Conservation (phyloP, 2,113 vertebrate genomes). For the Phaethornis superciliosus region DNA sequence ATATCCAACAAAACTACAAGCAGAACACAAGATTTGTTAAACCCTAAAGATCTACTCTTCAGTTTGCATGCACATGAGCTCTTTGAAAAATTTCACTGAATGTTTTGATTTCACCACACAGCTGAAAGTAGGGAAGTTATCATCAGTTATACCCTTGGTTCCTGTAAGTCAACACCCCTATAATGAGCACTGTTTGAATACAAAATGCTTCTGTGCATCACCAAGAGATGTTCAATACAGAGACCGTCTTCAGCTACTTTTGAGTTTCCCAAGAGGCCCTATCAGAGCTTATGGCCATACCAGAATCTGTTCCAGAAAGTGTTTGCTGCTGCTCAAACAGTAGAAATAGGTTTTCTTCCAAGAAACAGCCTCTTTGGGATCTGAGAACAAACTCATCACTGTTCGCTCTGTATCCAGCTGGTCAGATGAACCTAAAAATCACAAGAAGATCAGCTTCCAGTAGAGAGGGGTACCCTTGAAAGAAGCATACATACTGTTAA, state of each 20-base stretch:
- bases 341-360: constrained; percentile 94
- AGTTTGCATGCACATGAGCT: not conserved
- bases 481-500: not conserved
- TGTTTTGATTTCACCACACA: not conserved
- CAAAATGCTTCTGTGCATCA: not conserved
- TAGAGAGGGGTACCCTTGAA: not conserved
- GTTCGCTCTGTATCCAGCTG: constrained; percentile 71
- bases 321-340: constrained; percentile 89
- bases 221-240: not conserved
- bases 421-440: constrained; percentile 55
- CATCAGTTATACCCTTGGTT: not conserved
- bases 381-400: constrained; percentile 84
- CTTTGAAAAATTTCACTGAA: not conserved
- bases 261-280: not conserved
- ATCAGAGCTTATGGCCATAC: constrained; percentile 71
- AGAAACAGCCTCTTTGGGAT: constrained; percentile 75
- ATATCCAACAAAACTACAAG: not conserved
- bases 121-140: not conserved
- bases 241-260: not conserved
- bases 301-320: constrained; percentile 95
- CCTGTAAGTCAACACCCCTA: not conserved
- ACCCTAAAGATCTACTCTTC: not conserved
- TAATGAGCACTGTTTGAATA: not conserved
- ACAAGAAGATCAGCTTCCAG: not conserved
- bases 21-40: not conserved